phyloP scores from a whole-genome alignment of 2,797 vertebrate genomes.

The Limosa lapponica region DNA sequence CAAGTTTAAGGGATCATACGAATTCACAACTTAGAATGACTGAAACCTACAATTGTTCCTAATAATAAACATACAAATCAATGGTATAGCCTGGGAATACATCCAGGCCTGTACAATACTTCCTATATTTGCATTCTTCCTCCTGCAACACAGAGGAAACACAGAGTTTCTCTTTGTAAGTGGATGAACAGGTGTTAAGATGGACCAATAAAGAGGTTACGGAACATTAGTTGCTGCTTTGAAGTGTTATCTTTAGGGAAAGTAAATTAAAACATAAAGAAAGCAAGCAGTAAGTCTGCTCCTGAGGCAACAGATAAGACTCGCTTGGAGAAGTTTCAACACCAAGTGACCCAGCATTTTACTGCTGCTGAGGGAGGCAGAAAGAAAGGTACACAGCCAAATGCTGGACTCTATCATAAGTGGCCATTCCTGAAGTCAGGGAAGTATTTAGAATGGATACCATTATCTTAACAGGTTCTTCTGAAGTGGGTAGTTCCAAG shows the following conservation, averaged over 20 bases:
- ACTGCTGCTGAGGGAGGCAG: not conserved
- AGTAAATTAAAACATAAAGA: constrained; percentile 51
- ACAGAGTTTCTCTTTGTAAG: not conserved
- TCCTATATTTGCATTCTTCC: not conserved
- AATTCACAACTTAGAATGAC: not conserved
- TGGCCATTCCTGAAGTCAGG: not conserved
- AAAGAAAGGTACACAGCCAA: not conserved
- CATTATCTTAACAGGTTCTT: not conserved
- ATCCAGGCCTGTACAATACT: not conserved
- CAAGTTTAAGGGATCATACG: not conserved
- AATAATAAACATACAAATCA: not conserved
- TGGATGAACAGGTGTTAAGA: constrained; percentile 34
- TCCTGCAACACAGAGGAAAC: too few species aligned
- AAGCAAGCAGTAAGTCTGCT: constrained; percentile 7
- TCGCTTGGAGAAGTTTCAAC: not conserved
- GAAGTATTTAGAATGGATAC: not conserved
- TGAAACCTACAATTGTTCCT: not conserved
- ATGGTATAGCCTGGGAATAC: not conserved
- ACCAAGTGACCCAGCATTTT: not conserved
- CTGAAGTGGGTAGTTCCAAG: not conserved
- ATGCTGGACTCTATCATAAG: not conserved
- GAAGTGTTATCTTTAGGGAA: constrained; percentile 32
- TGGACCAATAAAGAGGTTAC: constrained; percentile 15
- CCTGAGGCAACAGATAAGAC: constrained; percentile 20
- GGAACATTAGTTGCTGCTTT: constrained; percentile 41